phyloP scores from a whole-genome alignment of 2,113 vertebrate species.

The Acrocephalus kingi region DNA sequence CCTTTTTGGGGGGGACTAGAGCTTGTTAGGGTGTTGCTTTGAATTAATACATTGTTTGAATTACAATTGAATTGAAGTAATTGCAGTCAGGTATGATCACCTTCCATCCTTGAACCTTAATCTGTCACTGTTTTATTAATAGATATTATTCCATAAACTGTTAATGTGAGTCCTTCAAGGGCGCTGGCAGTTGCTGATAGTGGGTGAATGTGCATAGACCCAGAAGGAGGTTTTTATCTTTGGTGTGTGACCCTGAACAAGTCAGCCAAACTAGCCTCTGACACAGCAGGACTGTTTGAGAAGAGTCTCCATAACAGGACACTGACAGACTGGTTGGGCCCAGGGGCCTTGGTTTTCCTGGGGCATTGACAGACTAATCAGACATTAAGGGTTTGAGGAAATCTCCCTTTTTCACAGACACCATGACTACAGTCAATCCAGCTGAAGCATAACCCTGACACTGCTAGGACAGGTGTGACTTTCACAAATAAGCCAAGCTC shows the following conservation, averaged over 20 bases:
- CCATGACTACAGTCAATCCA: not conserved
- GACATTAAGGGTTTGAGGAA: not conserved
- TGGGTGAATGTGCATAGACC: not conserved
- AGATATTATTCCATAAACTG: not conserved
- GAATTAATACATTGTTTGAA: not conserved
- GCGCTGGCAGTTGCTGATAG: rapidly evolving
- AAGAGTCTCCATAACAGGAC: not conserved
- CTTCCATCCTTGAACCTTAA: not conserved
- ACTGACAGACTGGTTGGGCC: not conserved
- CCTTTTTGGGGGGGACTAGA: not conserved
- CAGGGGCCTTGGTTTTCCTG: not conserved
- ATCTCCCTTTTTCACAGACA: not conserved
- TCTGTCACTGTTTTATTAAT: not conserved
- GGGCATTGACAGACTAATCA: not conserved
- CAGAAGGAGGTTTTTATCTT: not conserved
- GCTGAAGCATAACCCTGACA: not conserved
- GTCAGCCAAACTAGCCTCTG: not conserved
- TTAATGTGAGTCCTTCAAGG: not conserved
- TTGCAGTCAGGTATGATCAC: not conserved
- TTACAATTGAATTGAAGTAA: too few relatives aligned
- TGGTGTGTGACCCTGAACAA: not conserved
- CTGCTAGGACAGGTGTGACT: not conserved
- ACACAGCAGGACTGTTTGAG: not conserved
- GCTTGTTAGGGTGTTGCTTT: not conserved
- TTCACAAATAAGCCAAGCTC: not conserved